Conservation (phyloP, 2,797 vertebrate species). For the Acrossocheilus fasciatus region DNA sequence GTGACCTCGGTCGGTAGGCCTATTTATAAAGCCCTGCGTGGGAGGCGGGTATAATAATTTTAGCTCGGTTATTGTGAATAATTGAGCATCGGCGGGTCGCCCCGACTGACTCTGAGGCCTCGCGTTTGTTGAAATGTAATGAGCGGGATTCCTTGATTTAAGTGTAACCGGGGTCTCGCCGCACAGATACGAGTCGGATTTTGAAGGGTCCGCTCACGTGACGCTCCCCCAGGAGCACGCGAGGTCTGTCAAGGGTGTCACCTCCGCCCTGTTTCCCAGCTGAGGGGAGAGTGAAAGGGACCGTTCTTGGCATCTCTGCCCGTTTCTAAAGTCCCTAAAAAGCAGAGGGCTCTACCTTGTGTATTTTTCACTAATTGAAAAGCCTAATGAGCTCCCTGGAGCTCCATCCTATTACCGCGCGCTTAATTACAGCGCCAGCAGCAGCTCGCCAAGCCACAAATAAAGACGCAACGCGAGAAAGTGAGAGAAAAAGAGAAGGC, state of each 20-base stretch:
- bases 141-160: background rate
- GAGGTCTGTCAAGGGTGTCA: slow-evolving; percentile 50
- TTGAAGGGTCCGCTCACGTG: background rate
- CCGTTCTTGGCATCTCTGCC: slow-evolving; percentile 73
- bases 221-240: background rate
- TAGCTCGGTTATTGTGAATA: background rate
- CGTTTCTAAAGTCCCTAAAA: slow-evolving; percentile 79
- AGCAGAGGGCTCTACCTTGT: slow-evolving; percentile 79
- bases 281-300: slow-evolving; percentile 69
- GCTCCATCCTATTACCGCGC: slow-evolving; percentile 83
- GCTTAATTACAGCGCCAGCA: slow-evolving; percentile 82
- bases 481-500: slow-evolving; percentile 57
- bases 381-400: slow-evolving; percentile 91
- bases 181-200: background rate
- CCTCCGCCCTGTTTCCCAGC: slow-evolving; percentile 57
- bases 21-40: background rate
- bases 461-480: slow-evolving; percentile 74
- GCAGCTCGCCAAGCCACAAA: slow-evolving; percentile 76
- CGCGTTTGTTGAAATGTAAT: background rate
- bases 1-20: background rate
- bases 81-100: background rate
- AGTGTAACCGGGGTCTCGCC: background rate
- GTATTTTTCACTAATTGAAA: slow-evolving; percentile 87
- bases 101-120: background rate
- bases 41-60: background rate